Evolutionary conservation across 2,797 vertebrate species (phyloP).

Genomic region (Lacerta agilis): DNA sequence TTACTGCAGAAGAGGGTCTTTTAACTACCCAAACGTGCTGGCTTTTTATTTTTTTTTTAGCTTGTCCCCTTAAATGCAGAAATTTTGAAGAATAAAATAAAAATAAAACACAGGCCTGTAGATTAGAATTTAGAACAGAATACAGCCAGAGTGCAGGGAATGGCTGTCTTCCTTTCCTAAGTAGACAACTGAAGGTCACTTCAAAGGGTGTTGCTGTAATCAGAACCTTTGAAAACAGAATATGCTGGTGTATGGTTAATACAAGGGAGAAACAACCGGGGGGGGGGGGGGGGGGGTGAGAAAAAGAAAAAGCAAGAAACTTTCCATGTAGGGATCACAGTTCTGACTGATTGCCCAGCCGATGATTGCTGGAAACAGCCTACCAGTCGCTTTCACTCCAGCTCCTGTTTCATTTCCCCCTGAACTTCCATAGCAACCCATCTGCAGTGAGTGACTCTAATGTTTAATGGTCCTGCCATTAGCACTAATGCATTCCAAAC

Average conservation of each 20-base stretch:
- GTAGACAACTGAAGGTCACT: slow-evolving; percentile 8
- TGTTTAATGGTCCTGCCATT: slow-evolving; percentile 91
- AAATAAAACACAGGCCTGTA: background rate
- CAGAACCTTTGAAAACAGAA: background rate
- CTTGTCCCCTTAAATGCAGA: background rate
- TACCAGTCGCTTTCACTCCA: slow-evolving; percentile 45
- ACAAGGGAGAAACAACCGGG: background rate
- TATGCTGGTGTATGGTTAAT: rapidly evolving
- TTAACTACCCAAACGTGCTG: background rate
- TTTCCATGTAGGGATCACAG: background rate
- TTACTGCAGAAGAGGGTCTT: slow-evolving; percentile 35
- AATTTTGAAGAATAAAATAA: background rate
- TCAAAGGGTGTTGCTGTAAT: background rate
- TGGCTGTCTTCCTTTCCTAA: background rate
- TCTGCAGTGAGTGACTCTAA: slow-evolving; percentile 84
- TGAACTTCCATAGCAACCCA: slow-evolving; percentile 84
- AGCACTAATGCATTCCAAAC: slow-evolving; percentile 92
- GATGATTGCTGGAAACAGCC: slow-evolving; percentile 59
- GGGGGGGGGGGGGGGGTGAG: too few relatives aligned
- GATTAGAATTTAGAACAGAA: background rate
- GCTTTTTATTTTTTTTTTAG: background rate
- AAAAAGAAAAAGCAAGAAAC: slow-evolving; percentile 14
- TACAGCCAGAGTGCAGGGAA: background rate
- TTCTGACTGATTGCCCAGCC: slow-evolving; percentile 35
- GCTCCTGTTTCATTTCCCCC: slow-evolving; percentile 62